Evolutionary conservation across 2,113 vertebrate species (phyloP).

Genomic region (Cathartes aura): DNA sequence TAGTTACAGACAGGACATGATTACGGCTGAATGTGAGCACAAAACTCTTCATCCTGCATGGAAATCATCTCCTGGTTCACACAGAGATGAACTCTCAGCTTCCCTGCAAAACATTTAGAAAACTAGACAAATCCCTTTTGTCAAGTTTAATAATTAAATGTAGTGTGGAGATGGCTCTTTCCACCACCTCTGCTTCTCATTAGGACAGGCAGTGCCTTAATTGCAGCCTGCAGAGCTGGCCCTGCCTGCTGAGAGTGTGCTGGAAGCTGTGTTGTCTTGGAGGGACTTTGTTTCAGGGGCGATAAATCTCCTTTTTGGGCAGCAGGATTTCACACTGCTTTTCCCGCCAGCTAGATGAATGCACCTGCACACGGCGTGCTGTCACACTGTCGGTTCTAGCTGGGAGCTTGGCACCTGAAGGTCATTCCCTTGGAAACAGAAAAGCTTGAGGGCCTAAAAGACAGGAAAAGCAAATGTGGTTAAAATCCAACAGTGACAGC

Average conservation of each 20-base stretch:
- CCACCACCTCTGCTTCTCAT: background rate
- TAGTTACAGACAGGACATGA: background rate
- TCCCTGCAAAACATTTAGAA: background rate
- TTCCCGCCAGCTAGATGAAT: background rate
- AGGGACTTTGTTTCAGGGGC: background rate
- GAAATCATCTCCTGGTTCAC: background rate
- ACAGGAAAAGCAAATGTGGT: background rate
- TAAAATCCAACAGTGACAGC: background rate
- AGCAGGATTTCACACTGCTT: background rate
- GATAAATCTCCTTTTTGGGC: background rate
- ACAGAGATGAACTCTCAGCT: background rate
- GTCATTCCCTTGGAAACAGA: background rate
- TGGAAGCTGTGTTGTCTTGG: background rate
- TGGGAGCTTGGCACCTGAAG: slow-evolving; percentile 1
- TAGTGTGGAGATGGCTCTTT: background rate
- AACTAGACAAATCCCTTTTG: background rate
- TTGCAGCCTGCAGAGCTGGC: background rate
- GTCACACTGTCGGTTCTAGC: rapidly evolving
- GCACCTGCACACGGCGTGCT: background rate
- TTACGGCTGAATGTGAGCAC: background rate
- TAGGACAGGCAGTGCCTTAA: background rate
- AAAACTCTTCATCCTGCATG: background rate
- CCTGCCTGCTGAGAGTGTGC: background rate
- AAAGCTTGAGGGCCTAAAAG: background rate
- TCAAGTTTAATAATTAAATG: background rate